Conservation (phyloP, 2,888 invertebrate genomes). For the Eilema depressum region DNA sequence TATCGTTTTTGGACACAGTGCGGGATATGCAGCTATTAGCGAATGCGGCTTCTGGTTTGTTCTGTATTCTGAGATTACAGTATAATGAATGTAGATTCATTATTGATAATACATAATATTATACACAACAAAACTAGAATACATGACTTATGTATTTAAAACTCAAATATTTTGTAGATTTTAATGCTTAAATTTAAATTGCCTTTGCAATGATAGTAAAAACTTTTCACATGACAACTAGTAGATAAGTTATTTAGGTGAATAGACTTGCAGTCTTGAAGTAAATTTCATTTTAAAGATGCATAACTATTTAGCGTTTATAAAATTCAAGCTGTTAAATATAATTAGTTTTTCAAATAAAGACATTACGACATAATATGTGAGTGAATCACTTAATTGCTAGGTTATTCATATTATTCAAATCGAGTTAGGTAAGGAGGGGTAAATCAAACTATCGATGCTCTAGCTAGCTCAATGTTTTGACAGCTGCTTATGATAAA, state of each 20-base stretch:
- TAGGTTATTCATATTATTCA: conserved; percentile 1
- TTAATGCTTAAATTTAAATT: neutral
- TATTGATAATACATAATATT: no score
- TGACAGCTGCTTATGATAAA: conserved; percentile 3
- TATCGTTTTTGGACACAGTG: no score
- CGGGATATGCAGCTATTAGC: no score
- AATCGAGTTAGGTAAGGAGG: neutral
- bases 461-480: conserved; percentile 2
- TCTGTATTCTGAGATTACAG: no score
- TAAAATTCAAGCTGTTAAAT: neutral
- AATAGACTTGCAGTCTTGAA: neutral
- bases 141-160: no score
- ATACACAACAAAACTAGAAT: no score
- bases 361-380: neutral
- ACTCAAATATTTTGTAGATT: no score
- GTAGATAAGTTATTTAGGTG: neutral
- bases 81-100: no score
- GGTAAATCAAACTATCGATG: neutral
- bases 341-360: conserved; percentile 4
- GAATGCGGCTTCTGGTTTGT: no score
- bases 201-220: neutral
- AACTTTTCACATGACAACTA: neutral
- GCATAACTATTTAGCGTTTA: neutral
- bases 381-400: neutral
- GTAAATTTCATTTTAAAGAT: neutral